These are phyloP conservation scores for Amorpha juglandis DNA, from an alignment of 2,888 invertebrate genomes.

Conservation along the genomic window DNA sequence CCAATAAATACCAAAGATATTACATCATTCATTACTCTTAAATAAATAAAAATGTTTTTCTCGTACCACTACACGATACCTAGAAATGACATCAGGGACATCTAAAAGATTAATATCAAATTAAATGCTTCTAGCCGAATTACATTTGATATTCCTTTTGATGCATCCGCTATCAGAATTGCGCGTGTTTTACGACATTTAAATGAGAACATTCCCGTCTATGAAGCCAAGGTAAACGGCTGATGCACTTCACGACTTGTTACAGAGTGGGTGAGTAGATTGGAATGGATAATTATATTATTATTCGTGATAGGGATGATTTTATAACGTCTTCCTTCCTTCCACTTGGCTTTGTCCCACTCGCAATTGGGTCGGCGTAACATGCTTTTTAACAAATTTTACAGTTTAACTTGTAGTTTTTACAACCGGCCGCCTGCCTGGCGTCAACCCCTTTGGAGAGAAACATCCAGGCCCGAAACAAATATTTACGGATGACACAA, in stretches of 20 bases:
- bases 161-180: constrained; percentile 11
- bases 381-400: too few species aligned
- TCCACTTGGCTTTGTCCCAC: too few species aligned
- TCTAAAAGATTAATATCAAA: constrained; percentile 18
- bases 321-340: too few species aligned
- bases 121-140: constrained; percentile 4
- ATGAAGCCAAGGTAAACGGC: constrained; percentile 9
- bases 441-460: too few species aligned
- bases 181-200: constrained; percentile 23
- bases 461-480: too few species aligned
- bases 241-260: constrained; percentile 7
- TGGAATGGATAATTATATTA: neutral
- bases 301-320: too few species aligned
- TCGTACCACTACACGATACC: neutral
- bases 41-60: neutral
- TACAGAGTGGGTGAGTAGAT: neutral
- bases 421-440: too few species aligned
- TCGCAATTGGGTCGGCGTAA: too few species aligned
- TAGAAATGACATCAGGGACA: constrained; percentile 13
- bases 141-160: constrained; percentile 8
- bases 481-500: too few species aligned
- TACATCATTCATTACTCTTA: neutral
- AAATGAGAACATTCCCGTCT: constrained; percentile 18
- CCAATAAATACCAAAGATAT: neutral
- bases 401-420: too few species aligned